Base-by-base conservation (phyloP, 2,113 vertebrate genomes). In the Guaruba guarouba region DNA sequence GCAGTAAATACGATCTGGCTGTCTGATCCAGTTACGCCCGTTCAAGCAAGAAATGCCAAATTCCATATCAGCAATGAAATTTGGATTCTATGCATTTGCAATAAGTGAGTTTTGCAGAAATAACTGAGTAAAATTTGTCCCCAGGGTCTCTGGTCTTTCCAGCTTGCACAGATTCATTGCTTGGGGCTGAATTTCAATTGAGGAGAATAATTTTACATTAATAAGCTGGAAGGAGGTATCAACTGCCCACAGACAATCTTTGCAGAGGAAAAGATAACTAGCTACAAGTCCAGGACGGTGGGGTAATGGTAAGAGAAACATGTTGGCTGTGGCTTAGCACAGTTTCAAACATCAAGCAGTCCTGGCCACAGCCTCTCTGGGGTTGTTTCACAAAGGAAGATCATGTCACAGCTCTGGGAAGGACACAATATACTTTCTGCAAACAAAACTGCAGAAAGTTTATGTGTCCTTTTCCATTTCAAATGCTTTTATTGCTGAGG, bases 111-210 rank as follows among this genome's bases (percentile, higher is more conserved):
- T 82, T 92, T 90, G 62, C 80, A 93, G 66, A 86, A 92, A 75
- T 78, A 90, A 92, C 66, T 46, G 75, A 92, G 33, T 35, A 93
- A 90, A 86, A 88, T 62, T 91, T 89, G 43, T 66, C 86, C 66
- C 44, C 29, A 16, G 86, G 44, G 83, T 82, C 4, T 3, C 25
- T 77, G 62, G 16, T 84, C 69, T 93, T 93, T 86, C 41, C 88
- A 95, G 61, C 51, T 92, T 89, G 73, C 68, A 92, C 23, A 75
- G 61, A 86, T 78, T 88, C 35, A 75, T 84, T 91, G 69, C 77
- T 57, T 43, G 46, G n/a, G 66, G 86, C 27, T 2, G 16, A 93
- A 89, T 92, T 91, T 94, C 76, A 86, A 4, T 68, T 54, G 23
- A 92, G 41, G 61, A 78, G 74, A 89, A 71, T 52, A 83, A 82